Base-by-base conservation (phyloP, 2,888 invertebrate species). In the Archips crataeganus region DNA sequence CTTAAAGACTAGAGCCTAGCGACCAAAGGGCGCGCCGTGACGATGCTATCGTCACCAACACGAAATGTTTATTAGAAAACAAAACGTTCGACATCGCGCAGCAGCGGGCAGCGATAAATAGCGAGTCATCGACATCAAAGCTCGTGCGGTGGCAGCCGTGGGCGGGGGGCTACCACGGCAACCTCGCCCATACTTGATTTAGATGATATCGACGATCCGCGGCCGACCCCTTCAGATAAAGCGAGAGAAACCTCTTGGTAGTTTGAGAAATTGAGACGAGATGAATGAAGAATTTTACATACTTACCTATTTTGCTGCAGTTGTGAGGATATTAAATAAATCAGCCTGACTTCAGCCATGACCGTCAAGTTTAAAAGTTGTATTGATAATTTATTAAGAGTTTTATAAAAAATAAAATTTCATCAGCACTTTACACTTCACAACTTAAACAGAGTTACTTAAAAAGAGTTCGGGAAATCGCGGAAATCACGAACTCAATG, bases 171-270 rank as follows among this genome's bases (percentile, higher is more conserved):
- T 59, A 42, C 34, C 15, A n/a, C 36, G 68, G 68, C 75, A 66
- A 77, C 79, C 74, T 76, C 77, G 76, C 82, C 79, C 83, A 80
- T 81, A 79, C 77, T 83, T 83, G 86, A 87, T 85, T 83, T 81
- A 82, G 87, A 85, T 82, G 81, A 85, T 88, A 87, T 85, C 86
- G 78, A 77, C 72, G 34, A 64, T 70, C 57, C 76, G 69, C 61
- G 42, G 54, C 32, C 70, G 51, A 69, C 47, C 67, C 73, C 64
- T 63, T 57, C 54, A 10, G 23, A 1, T 32, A 42, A 23, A 51
- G 60, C 51, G 57, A 57, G 8, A 8, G 23, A 4, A 15, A 5
- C 1, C 36, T 59, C 54, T 72, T 72, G 72, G 45, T 54, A n/a
- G 6, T 51, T 49, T 5, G n/a, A 11, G 51, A 5, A 5, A n/a